Conservation (phyloP, 2,113 vertebrate genomes). For the Odontesthes bonariensis region DNA sequence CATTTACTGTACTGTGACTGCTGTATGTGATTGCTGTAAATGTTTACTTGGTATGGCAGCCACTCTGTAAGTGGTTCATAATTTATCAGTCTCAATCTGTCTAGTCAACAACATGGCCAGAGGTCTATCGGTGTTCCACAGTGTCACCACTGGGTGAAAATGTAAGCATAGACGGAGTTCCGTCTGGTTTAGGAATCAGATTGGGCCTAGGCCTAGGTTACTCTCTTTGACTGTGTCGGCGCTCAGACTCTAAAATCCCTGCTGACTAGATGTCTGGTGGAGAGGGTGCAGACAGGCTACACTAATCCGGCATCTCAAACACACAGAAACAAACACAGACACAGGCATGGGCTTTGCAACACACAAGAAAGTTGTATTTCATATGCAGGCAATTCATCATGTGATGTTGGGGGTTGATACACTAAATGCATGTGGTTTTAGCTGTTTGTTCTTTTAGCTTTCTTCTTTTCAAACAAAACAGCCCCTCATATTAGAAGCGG, state of each 20-base stretch:
- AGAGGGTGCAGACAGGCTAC: conserved; percentile 75
- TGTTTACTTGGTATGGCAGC: neutral
- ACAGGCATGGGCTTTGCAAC: conserved; percentile 3
- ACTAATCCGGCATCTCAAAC: conserved; percentile 69
- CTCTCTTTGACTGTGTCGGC: conserved; percentile 32
- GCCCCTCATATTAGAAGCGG: neutral
- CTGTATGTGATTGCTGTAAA: neutral
- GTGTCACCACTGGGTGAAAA: conserved; percentile 22
- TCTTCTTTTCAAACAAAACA: conserved; percentile 11
- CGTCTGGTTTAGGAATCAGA: conserved; percentile 46
- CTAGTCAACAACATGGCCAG: neutral
- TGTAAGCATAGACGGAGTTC: conserved; percentile 21
- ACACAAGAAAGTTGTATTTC: conserved; percentile 41
- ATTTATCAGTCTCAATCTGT: neutral
- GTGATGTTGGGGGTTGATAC: conserved; percentile 27
- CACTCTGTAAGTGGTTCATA: conserved; percentile 3
- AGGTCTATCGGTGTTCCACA: neutral
- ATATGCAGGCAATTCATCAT: conserved; percentile 34
- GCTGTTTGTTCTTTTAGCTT: neutral
- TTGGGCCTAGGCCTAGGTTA: conserved; percentile 61
- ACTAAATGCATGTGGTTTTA: neutral
- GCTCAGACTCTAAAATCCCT: conserved; percentile 77
- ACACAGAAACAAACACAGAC: conserved; percentile 38
- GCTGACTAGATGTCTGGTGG: conserved; percentile 76
- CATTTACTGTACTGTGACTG: neutral